Evolutionary conservation across 2,888 invertebrate genomes (phyloP).

Genomic region (Cynaeus angustus): DNA sequence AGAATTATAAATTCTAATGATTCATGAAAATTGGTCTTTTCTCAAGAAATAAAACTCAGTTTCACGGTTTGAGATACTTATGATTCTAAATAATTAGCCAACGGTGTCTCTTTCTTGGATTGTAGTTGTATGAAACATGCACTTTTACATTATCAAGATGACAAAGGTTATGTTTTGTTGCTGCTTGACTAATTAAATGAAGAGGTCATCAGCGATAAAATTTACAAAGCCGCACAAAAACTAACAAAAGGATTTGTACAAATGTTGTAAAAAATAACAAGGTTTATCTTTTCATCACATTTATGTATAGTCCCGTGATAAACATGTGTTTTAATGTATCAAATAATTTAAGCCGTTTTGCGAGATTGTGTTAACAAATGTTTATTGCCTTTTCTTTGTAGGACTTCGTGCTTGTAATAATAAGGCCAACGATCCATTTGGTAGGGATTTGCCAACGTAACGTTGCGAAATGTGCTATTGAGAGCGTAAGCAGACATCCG

Average conservation of each 20-base stretch:
- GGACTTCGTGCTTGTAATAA: too few relatives aligned
- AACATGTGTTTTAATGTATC: not conserved
- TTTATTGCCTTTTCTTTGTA: too few relatives aligned
- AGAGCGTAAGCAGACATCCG: constrained; percentile 20
- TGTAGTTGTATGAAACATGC: not conserved
- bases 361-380: too few relatives aligned
- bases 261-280: not conserved
- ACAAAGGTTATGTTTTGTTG: not conserved
- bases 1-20: too few relatives aligned
- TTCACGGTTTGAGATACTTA: too few relatives aligned
- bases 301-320: not conserved
- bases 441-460: constrained; percentile 9
- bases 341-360: too few relatives aligned
- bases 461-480: constrained; percentile 21
- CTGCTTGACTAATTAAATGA: constrained; percentile 1
- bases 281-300: constrained; percentile 21
- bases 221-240: not conserved
- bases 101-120: too few relatives aligned
- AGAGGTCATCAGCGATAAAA: constrained; percentile 8
- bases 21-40: too few relatives aligned
- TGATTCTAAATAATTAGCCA: too few relatives aligned
- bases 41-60: too few relatives aligned
- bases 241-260: not conserved
- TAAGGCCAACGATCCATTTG: constrained; percentile 5
- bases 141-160: not conserved